Evolutionary conservation across 2,888 invertebrate genomes (phyloP).

Genomic region (Trachelus tabidus): DNA sequence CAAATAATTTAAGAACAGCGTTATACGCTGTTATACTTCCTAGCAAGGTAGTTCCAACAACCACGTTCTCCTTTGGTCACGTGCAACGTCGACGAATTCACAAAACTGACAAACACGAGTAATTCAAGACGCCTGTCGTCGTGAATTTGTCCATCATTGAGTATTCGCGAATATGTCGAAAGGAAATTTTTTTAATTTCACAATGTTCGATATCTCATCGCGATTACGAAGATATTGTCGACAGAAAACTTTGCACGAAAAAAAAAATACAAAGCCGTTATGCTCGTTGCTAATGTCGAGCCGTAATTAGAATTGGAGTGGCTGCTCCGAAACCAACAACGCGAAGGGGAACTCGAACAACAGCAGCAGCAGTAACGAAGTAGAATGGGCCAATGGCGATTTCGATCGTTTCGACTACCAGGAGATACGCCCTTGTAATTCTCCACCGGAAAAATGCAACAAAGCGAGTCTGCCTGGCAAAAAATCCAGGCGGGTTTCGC

Average conservation of each 20-base stretch:
- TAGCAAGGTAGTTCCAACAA: neutral
- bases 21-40: neutral
- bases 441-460: slow-evolving; percentile 32
- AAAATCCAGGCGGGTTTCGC: slow-evolving; percentile 23
- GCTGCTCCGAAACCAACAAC: neutral
- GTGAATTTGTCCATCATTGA: neutral
- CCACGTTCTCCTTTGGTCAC: neutral
- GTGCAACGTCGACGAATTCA: neutral
- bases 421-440: neutral
- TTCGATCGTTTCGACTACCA: slow-evolving; percentile 16
- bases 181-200: neutral
- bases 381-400: slow-evolving; percentile 16
- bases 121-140: neutral
- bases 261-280: neutral
- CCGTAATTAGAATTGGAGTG: neutral
- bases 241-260: neutral
- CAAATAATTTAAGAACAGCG: neutral
- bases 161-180: neutral
- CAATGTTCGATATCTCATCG: neutral
- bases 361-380: slow-evolving; percentile 21
- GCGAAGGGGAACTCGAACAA: slow-evolving; percentile 4
- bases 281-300: neutral
- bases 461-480: slow-evolving; percentile 32
- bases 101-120: neutral
- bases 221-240: neutral